Evolutionary conservation across 2,797 vertebrate species (phyloP).

Genomic region (Acipenser transmontanus): DNA sequence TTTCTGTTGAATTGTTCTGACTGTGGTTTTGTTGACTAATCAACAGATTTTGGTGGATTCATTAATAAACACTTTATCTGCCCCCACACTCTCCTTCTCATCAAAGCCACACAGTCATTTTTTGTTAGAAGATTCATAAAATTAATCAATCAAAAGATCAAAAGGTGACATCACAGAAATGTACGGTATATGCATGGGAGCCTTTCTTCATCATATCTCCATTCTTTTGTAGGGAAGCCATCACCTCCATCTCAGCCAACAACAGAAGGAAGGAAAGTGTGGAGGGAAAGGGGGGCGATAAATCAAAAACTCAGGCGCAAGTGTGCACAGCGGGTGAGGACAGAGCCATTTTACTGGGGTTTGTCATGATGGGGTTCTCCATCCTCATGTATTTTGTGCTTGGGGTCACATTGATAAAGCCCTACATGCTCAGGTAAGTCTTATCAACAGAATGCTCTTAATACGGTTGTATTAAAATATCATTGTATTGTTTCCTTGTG

Average conservation of each 20-base stretch:
- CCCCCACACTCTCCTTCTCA: too few species aligned
- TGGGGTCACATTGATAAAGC: constrained; percentile 62
- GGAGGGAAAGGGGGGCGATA: constrained; percentile 27
- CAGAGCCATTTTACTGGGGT: constrained; percentile 64
- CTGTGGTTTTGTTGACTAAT: too few species aligned
- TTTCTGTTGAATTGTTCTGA: too few species aligned
- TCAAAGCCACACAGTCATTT: background rate
- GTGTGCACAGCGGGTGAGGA: constrained; percentile 70
- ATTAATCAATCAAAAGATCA: background rate
- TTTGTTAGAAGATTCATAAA: background rate
- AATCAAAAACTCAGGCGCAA: constrained; percentile 34
- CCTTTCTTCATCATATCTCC: background rate
- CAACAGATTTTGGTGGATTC: too few species aligned
- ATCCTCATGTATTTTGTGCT: constrained; percentile 74
- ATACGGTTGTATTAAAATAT: too few species aligned
- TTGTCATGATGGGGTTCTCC: constrained; percentile 72
- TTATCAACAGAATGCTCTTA: too few species aligned
- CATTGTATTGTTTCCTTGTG: too few species aligned
- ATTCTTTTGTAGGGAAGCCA: constrained; percentile 42
- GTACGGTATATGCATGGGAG: too few species aligned
- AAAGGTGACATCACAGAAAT: too few species aligned
- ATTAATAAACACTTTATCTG: too few species aligned
- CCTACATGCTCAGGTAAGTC: constrained; percentile 65
- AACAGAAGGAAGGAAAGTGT: constrained; percentile 34
- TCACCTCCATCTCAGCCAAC: constrained; percentile 26